Conservation (phyloP, 2,888 invertebrate genomes). For the Drosophila kuntzei region DNA sequence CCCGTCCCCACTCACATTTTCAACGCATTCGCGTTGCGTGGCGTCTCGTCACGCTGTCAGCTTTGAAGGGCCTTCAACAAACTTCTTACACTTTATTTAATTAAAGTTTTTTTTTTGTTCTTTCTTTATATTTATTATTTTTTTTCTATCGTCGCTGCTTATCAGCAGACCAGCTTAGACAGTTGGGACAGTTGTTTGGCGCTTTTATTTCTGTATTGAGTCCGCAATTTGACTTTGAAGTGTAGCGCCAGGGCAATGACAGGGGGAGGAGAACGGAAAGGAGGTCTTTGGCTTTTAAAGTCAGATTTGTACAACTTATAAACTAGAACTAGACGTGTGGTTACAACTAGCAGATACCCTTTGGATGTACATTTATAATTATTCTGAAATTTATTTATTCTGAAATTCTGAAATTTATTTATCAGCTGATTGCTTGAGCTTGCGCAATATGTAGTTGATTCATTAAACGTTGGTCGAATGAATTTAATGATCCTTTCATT, state of each 20-base stretch:
- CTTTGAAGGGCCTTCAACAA: slow-evolving; percentile 66
- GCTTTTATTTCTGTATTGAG: slow-evolving; percentile 62
- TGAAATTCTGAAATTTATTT: too few relatives aligned
- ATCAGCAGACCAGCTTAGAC: slow-evolving; percentile 68
- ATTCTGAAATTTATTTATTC: too few relatives aligned
- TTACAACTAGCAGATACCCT: slow-evolving; percentile 1
- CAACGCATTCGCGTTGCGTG: not conserved
- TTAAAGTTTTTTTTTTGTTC: slow-evolving; percentile 69
- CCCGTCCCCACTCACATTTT: not conserved
- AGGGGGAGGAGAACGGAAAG: not conserved
- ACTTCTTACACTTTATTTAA: slow-evolving; percentile 79
- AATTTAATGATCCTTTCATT: too few relatives aligned
- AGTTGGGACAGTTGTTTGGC: slow-evolving; percentile 76
- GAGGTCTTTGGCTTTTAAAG: slow-evolving; percentile 19
- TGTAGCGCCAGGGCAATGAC: slow-evolving; percentile 49
- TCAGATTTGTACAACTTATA: slow-evolving; percentile 20
- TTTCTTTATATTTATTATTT: slow-evolving; percentile 33
- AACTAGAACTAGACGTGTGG: not conserved
- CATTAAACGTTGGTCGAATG: too few relatives aligned
- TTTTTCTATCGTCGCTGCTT: slow-evolving; percentile 55
- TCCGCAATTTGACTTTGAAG: slow-evolving; percentile 75
- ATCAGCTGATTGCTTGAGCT: too few relatives aligned
- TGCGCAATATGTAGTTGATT: too few relatives aligned
- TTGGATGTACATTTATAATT: too few relatives aligned
- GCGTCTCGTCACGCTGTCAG: slow-evolving; percentile 29